These are phyloP conservation scores for Buathra laborator DNA, from an alignment of 2,888 invertebrate genomes.

Conservation along the genomic window DNA sequence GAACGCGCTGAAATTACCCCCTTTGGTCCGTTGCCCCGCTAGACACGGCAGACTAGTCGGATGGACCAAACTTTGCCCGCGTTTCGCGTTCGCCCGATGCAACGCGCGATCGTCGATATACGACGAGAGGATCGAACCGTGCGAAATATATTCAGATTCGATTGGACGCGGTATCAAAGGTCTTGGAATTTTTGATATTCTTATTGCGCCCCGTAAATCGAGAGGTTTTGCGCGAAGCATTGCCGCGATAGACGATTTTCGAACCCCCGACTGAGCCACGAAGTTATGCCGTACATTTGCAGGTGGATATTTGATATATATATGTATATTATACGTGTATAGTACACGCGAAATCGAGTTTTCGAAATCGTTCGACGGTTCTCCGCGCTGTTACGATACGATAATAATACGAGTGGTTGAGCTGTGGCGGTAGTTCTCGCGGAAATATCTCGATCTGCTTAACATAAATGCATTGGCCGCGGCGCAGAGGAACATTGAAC, in stretches of 20 bases:
- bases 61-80: background rate
- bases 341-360: conserved; percentile 43
- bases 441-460: conserved; percentile 31
- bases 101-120: conserved; percentile 15
- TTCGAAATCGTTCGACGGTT: conserved; percentile 34
- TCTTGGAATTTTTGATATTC: conserved; percentile 54
- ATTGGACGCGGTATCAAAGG: conserved; percentile 56
- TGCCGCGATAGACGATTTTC: background rate
- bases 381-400: background rate
- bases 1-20: conserved; percentile 45
- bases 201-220: conserved; percentile 29
- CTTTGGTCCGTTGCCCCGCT: conserved; percentile 31
- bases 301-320: background rate
- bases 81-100: background rate
- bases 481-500: background rate
- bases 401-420: background rate
- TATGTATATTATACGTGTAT: background rate
- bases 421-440: background rate
- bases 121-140: conserved; percentile 23
- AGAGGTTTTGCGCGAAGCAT: conserved; percentile 26
- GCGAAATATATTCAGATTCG: conserved; percentile 59
- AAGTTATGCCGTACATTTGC: conserved; percentile 54
- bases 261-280: background rate
- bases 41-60: conserved; percentile 31
- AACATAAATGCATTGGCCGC: conserved; percentile 38